Percentiles rank a stretch among this genome's conserved stretches.
Conservation (phyloP, 92 coral and sea anemone genomes). For the Paragorgia papillata region DNA sequence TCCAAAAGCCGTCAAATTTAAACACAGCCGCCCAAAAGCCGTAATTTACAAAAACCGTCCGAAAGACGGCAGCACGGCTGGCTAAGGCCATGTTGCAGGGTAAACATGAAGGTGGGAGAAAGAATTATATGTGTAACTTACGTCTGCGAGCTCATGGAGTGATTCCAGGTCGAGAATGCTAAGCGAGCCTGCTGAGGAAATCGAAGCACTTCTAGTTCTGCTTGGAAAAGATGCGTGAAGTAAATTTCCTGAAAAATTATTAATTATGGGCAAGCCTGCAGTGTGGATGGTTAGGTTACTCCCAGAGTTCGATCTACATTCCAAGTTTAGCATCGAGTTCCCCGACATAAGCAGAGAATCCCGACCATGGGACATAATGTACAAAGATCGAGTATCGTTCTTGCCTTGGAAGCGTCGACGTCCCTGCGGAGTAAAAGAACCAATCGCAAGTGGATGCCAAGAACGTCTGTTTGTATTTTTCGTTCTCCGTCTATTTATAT, state of each 20-base stretch:
- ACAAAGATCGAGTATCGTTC: slow-evolving; percentile 30
- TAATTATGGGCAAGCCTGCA: background rate
- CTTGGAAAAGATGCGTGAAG: slow-evolving; percentile 27
- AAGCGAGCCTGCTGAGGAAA: slow-evolving; percentile 12
- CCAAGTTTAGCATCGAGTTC: slow-evolving; percentile 37
- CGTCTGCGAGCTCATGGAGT: background rate
- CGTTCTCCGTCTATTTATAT: background rate
- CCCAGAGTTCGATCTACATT: slow-evolving; percentile 25
- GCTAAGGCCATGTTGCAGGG: too few species aligned
- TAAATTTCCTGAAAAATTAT: slow-evolving; percentile 23
- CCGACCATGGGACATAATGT: slow-evolving; percentile 19
- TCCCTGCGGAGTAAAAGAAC: slow-evolving; percentile 37
- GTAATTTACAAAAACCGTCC: too few species aligned
- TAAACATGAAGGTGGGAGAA: too few species aligned
- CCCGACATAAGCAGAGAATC: slow-evolving; percentile 18
- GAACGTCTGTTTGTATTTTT: slow-evolving; percentile 13
- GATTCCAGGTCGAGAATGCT: slow-evolving; percentile 28
- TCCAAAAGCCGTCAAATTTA: too few species aligned
- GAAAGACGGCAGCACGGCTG: too few species aligned
- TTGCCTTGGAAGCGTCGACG: slow-evolving; percentile 6
- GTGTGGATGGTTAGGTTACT: slow-evolving; percentile 23
- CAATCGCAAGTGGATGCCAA: slow-evolving; percentile 39
- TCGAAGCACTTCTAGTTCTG: slow-evolving; percentile 7
- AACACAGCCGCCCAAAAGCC: too few species aligned
- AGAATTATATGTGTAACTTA: slow-evolving; percentile 9